These are phyloP conservation scores for Cordilura impudica DNA, from an alignment of 2,888 invertebrate genomes.

Conservation along the genomic window DNA sequence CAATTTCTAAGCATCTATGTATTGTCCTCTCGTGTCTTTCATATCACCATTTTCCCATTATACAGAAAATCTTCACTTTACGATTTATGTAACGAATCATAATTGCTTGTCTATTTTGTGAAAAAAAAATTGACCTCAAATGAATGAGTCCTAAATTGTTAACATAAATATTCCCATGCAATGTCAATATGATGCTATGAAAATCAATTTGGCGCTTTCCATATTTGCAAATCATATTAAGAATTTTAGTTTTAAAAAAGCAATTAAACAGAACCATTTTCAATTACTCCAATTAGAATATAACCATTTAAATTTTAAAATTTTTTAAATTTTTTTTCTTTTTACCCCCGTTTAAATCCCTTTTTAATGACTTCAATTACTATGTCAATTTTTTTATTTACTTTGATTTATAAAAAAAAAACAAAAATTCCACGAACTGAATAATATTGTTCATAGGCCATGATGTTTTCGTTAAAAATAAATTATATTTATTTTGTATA, in stretches of 20 bases:
- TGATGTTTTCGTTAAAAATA: slow-evolving; percentile 51
- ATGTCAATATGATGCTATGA: neutral
- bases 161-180: neutral
- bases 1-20: no score
- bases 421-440: slow-evolving; percentile 19
- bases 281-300: neutral
- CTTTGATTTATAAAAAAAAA: no score
- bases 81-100: slow-evolving; percentile 12
- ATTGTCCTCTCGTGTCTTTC: no score
- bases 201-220: slow-evolving; percentile 19
- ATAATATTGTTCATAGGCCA: slow-evolving; percentile 52
- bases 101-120: neutral
- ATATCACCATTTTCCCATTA: neutral
- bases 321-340: no score
- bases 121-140: neutral
- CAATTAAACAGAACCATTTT: neutral
- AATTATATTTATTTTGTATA: slow-evolving; percentile 25
- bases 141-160: neutral
- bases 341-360: neutral
- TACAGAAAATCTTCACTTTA: neutral
- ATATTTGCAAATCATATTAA: no score
- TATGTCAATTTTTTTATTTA: slow-evolving; percentile 41
- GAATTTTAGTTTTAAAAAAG: neutral
- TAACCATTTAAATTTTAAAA: no score
- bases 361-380: slow-evolving; percentile 50